A percentile compares a stretch with the other conserved stretches of the same genome.
Conservation (phyloP, 2,797 vertebrate genomes). For the Adrianichthys oophorus region DNA sequence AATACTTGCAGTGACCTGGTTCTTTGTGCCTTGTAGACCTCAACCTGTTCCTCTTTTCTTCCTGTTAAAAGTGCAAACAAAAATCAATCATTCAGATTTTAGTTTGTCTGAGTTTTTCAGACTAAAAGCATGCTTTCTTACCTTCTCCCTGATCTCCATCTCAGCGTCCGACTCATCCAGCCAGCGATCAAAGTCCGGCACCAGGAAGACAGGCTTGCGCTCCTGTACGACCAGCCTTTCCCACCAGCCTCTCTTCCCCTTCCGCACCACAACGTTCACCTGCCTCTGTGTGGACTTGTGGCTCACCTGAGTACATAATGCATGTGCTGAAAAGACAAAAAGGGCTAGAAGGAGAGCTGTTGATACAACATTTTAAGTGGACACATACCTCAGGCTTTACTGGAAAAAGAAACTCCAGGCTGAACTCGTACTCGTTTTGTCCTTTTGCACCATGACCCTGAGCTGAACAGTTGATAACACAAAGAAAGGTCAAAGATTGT, state of each 20-base stretch:
- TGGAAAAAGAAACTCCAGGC: conserved; percentile 85
- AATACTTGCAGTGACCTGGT: conserved; percentile 80
- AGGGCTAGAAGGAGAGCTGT: not conserved
- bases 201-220: conserved; percentile 88
- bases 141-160: conserved; percentile 92
- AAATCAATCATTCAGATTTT: not conserved
- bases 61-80: conserved; percentile 65
- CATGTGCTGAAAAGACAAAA: too few species aligned
- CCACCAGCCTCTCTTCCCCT: conserved; percentile 90
- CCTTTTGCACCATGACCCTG: conserved; percentile 94
- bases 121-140: conserved; percentile 33
- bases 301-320: conserved; percentile 71
- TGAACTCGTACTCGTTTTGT: conserved; percentile 91
- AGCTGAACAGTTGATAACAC: conserved; percentile 71
- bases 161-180: conserved; percentile 96
- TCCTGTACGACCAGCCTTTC: conserved; percentile 86
- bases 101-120: too few species aligned
- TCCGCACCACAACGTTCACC: conserved; percentile 88
- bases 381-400: conserved; percentile 85
- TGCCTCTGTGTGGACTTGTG: conserved; percentile 90
- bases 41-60: conserved; percentile 88
- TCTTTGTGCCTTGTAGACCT: conserved; percentile 80
- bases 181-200: conserved; percentile 96
- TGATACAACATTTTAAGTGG: not conserved
- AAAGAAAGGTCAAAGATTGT: conserved; percentile 1